Conservation (phyloP, 2,797 vertebrate genomes). For the Orientallactaga sibirica region DNA sequence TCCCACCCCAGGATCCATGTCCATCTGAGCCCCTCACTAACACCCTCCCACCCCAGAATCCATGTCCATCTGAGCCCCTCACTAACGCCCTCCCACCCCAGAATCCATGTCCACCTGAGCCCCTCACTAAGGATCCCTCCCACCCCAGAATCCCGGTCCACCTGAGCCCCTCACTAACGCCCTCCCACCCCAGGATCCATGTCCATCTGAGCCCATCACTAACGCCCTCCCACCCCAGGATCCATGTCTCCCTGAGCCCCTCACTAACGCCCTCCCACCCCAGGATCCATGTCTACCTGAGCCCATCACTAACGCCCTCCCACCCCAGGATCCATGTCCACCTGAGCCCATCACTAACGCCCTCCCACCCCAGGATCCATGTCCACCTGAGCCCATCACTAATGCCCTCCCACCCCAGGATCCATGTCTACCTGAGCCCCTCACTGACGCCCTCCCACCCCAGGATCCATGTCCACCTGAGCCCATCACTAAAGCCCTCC, state of each 20-base stretch:
- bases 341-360: background rate
- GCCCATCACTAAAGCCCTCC: too few relatives aligned
- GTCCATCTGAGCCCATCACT: background rate
- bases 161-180: background rate
- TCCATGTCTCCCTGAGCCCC: background rate
- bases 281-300: background rate
- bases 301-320: background rate
- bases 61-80: background rate
- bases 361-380: too few relatives aligned
- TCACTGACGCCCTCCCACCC: background rate
- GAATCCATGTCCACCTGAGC: background rate
- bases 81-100: too few relatives aligned
- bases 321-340: too few relatives aligned
- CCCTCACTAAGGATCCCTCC: background rate
- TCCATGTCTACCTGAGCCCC: background rate
- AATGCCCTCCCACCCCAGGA: background rate
- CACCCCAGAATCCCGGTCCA: fast-evolving
- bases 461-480: background rate
- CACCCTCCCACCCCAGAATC: too few relatives aligned
- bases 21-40: background rate
- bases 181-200: too few relatives aligned
- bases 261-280: background rate
- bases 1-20: too few relatives aligned
- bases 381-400: background rate
- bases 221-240: too few relatives aligned